These are phyloP conservation scores for Heliconius himera DNA, from an alignment of 1,140 invertebrate species.

Conservation along the genomic window DNA sequence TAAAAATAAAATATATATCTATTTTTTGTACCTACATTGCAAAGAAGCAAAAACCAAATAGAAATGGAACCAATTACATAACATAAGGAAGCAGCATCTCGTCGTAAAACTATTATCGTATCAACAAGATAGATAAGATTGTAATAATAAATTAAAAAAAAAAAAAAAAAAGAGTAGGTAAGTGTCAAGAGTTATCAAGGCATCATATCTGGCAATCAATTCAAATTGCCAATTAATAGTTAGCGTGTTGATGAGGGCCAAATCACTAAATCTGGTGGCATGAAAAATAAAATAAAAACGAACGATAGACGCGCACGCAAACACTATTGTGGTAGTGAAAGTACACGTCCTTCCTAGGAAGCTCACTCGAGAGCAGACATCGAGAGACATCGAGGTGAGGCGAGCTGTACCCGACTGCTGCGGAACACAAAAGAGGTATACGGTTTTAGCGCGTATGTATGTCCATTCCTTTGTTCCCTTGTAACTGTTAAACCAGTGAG, in stretches of 20 bases:
- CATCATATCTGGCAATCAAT: constrained; percentile 45
- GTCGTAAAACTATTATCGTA: constrained; percentile 5
- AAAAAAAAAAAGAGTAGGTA: no score
- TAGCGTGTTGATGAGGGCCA: constrained; percentile 48
- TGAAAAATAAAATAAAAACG: constrained; percentile 45
- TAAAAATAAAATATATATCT: no score
- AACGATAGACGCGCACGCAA: constrained; percentile 43
- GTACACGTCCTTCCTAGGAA: constrained; percentile 46
- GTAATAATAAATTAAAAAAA: no score
- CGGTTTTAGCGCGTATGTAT: no score
- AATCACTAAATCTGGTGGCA: constrained; percentile 54
- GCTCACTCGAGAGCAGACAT: constrained; percentile 24
- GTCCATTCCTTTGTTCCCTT: no score
- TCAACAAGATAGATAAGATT: no score
- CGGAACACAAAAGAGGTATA: no score
- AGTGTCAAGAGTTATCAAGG: constrained; percentile 37
- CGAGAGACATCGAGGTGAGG: neutral
- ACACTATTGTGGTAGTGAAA: constrained; percentile 40
- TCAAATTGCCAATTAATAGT: constrained; percentile 48
- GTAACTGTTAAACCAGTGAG: no score
- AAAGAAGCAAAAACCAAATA: neutral
- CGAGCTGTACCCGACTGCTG: neutral
- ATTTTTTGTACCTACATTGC: neutral
- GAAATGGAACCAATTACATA: neutral
- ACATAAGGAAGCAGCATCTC: neutral